Evolutionary conservation across 2,888 invertebrate genomes (phyloP).

Genomic region (Galerucella calmariensis): DNA sequence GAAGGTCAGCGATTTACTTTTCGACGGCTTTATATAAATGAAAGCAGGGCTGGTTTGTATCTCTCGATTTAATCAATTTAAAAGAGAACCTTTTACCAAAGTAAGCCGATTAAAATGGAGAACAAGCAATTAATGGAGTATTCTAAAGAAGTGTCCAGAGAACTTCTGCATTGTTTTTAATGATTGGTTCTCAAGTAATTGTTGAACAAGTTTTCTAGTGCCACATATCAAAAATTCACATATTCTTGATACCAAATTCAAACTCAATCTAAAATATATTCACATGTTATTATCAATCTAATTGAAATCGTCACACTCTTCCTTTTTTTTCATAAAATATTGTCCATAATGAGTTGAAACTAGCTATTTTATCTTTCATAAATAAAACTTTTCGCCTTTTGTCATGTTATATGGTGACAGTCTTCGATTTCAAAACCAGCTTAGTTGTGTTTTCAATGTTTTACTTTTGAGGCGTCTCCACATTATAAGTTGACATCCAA

Average conservation of each 20-base stretch:
- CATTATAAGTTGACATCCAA: constrained; percentile 25
- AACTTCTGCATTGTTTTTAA: neutral
- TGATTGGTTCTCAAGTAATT: neutral
- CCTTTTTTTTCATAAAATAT: neutral
- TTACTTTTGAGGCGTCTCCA: constrained; percentile 23
- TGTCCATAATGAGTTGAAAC: constrained; percentile 17
- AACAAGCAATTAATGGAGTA: neutral
- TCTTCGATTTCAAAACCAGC: constrained; percentile 26
- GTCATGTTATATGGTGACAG: constrained; percentile 27
- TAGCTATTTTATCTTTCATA: constrained; percentile 24
- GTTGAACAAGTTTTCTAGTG: too few relatives aligned
- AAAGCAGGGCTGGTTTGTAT: neutral
- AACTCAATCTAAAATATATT: too few relatives aligned
- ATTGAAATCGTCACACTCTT: neutral
- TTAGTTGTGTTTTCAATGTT: constrained; percentile 25
- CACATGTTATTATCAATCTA: too few relatives aligned
- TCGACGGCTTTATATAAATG: constrained; percentile 21
- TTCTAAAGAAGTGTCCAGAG: neutral
- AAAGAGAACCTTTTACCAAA: neutral
- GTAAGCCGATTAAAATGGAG: neutral
- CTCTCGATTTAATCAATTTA: neutral
- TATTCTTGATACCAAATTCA: too few relatives aligned
- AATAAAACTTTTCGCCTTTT: constrained; percentile 21
- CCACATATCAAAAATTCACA: too few relatives aligned
- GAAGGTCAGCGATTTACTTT: constrained; percentile 23